These are phyloP conservation scores for Hycleus phaleratus DNA, from an alignment of 1,140 invertebrate genomes.

Conservation along the genomic window DNA sequence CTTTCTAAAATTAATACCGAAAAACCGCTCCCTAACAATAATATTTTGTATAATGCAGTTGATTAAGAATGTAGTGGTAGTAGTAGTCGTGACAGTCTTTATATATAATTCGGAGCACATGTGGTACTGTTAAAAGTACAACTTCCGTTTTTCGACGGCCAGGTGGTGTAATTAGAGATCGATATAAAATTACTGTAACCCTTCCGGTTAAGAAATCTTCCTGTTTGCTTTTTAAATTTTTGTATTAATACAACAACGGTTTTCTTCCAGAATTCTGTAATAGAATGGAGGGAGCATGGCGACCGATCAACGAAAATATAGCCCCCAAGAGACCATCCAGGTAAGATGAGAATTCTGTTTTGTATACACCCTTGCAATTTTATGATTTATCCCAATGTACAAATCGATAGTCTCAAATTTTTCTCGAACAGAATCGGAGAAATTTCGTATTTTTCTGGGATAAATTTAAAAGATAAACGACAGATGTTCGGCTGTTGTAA, in stretches of 20 bases:
- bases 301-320: conserved; percentile 25
- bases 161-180: conserved; percentile 15
- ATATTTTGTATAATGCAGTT: not conserved
- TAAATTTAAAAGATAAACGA: conserved; percentile 1
- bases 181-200: conserved; percentile 5
- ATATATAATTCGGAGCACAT: conserved; percentile 6
- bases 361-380: no score
- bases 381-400: no score
- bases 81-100: no score
- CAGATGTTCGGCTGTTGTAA: not conserved
- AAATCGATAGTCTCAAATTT: no score
- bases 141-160: conserved; percentile 8
- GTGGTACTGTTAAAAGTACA: conserved; percentile 12
- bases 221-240: not conserved
- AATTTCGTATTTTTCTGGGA: not conserved
- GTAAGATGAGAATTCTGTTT: conserved; percentile 3
- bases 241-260: no score
- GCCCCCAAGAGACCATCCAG: conserved; percentile 29
- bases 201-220: not conserved
- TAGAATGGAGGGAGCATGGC: conserved; percentile 22
- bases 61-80: no score
- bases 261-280: conserved; percentile 13
- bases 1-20: no score
- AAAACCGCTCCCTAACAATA: conserved; percentile 4
- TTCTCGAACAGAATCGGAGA: no score